A percentile compares a stretch with the other conserved stretches of the same genome.
Evolutionary conservation across 2,113 vertebrate genomes (phyloP).

Genomic region (Ictalurus furcatus): DNA sequence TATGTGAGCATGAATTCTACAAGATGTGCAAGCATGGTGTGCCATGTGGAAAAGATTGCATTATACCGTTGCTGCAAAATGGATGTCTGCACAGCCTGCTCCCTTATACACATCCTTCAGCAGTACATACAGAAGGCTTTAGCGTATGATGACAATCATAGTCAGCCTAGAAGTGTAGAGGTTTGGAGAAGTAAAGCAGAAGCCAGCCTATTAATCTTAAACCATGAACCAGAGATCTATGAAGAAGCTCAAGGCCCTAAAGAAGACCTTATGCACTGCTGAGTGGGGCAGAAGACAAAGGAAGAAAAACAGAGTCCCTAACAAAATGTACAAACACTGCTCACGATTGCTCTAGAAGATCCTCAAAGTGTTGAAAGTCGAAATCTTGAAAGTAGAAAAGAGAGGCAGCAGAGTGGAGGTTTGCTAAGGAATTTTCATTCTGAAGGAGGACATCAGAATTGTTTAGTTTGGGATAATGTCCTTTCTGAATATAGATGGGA

Average conservation of each 20-base stretch:
- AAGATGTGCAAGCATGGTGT: background rate
- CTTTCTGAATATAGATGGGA: background rate
- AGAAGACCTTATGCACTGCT: background rate
- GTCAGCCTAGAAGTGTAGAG: background rate
- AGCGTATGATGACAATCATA: background rate
- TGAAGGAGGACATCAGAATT: too few species aligned
- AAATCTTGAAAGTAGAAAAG: too few species aligned
- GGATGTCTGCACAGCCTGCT: background rate
- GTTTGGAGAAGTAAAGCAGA: background rate
- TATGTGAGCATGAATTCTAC: background rate
- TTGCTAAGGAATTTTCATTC: too few species aligned
- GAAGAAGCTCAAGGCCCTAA: background rate
- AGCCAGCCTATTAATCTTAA: background rate
- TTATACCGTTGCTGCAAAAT: background rate
- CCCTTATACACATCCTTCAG: background rate
- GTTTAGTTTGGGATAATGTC: too few species aligned
- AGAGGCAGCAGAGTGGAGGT: too few species aligned
- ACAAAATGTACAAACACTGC: too few species aligned
- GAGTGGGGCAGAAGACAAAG: background rate
- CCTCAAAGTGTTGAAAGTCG: too few species aligned
- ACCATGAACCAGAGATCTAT: background rate
- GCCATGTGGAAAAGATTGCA: background rate
- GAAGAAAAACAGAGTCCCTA: background rate
- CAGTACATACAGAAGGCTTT: background rate
- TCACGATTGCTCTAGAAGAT: too few species aligned